These are phyloP conservation scores for Mus spicilegus DNA, from an alignment of 2,113 vertebrate genomes.

Conservation along the genomic window DNA sequence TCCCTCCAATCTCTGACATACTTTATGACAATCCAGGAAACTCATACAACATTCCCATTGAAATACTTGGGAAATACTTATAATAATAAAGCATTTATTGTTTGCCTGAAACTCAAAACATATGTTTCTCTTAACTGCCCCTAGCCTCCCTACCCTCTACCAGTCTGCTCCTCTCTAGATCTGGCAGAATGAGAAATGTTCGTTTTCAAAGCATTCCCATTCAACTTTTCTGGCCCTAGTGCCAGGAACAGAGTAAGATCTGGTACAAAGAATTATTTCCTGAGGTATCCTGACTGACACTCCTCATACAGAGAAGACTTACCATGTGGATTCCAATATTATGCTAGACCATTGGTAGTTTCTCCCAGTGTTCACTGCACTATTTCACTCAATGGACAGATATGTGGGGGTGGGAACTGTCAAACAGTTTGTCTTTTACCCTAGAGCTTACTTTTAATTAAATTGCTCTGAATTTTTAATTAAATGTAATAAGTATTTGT, in stretches of 20 bases:
- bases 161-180: background rate
- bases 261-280: background rate
- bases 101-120: background rate
- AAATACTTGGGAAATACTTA: background rate
- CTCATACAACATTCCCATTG: background rate
- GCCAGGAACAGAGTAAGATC: background rate
- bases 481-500: background rate
- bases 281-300: background rate
- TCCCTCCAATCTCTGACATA: background rate
- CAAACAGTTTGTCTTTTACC: background rate
- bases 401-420: background rate
- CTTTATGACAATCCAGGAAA: background rate
- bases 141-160: background rate
- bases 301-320: background rate
- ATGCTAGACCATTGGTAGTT: too few species aligned
- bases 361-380: background rate
- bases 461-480: background rate
- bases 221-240: background rate
- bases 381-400: background rate
- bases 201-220: background rate
- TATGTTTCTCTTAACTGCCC: background rate
- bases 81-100: background rate
- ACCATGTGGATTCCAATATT: fast-evolving
- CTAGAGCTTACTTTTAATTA: background rate
- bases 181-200: background rate